A percentile compares a stretch with the other conserved stretches of the same genome.
phyloP scores from a whole-genome alignment of 2,888 invertebrate species.

The Meloe dianella region DNA sequence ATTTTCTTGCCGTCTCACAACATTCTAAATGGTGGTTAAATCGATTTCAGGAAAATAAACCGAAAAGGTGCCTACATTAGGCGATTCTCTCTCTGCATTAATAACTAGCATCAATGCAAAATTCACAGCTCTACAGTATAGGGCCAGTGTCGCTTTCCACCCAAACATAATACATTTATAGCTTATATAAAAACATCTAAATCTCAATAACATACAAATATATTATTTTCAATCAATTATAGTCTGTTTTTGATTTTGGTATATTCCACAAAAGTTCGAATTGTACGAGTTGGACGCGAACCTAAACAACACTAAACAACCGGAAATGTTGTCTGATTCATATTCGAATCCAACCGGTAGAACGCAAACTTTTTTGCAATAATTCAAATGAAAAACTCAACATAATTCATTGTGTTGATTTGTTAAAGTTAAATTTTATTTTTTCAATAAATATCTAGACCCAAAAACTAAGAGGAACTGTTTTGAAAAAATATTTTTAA shows the following conservation, averaged over 20 bases:
- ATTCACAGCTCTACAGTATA: constrained; percentile 34
- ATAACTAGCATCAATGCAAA: constrained; percentile 23
- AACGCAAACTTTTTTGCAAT: background rate
- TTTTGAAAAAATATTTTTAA: constrained; percentile 2
- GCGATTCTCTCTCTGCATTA: constrained; percentile 33
- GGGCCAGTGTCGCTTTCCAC: constrained; percentile 36
- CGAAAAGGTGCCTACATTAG: constrained; percentile 22
- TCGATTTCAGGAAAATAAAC: constrained; percentile 24
- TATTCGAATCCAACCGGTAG: background rate
- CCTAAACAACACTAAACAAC: no score
- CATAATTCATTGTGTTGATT: background rate
- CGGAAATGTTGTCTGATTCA: no score
- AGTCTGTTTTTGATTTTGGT: no score
- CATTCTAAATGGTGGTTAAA: no score
- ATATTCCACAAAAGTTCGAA: background rate
- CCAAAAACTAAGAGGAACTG: constrained; percentile 9
- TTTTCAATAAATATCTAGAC: background rate
- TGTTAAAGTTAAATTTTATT: background rate
- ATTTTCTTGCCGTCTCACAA: constrained; percentile 32
- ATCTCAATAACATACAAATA: background rate
- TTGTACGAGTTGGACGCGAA: no score
- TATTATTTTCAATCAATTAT: no score
- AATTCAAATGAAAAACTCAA: background rate
- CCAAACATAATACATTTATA: constrained; percentile 10
- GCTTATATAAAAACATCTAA: background rate